Evolutionary conservation across 2,797 vertebrate genomes (phyloP), one percentile per base, ranked within the genome.

Genomic region (Gymnopithys bicolor): DNA sequence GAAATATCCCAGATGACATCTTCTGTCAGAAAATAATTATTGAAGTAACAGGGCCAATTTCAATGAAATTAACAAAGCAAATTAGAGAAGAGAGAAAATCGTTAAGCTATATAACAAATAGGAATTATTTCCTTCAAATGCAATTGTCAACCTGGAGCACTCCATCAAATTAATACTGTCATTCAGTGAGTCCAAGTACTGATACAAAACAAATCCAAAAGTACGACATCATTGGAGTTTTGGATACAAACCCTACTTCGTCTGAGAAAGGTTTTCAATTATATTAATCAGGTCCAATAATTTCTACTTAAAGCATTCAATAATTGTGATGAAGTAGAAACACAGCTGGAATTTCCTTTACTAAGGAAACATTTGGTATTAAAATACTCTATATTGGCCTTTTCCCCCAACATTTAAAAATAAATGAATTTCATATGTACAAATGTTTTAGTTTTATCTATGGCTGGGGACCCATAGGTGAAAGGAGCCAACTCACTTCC

Each of bases 1-100:
- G 11, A 85, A 92, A 94, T 73, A 95, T 94, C 93, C 93, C 93
- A 94, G 93, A 94, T 96, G 92, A 97, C 96, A 96, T 87, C 68
- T 73, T 95, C 82, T 95, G 80, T 95, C 84, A 96, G 89, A 96
- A 97, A 96, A 96, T 87, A 97, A 97, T 95, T 97, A 95, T 56
- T 74, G 58, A 89, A 74, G 55, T 93, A 97, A 92, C 67, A 95
- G 35, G 30, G 51, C 59, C 45, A 92, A 96, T 92, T 90, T 96
- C 93, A 93, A 66, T 70, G 43, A 93, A 93, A 96, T 58, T 51
- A 97, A 95, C 80, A 96, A 96, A 96, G 89, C 73, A 97, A 97
- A 97, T 97, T 89, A 93, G 51, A 52, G 60, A 81, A 91, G 76
- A 96, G 68, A 94, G 62, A 96, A 87, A 84, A 93, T n/a, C 22